Evolutionary conservation across 1,140 invertebrate genomes (phyloP).

Genomic region (Radopholus similis): DNA sequence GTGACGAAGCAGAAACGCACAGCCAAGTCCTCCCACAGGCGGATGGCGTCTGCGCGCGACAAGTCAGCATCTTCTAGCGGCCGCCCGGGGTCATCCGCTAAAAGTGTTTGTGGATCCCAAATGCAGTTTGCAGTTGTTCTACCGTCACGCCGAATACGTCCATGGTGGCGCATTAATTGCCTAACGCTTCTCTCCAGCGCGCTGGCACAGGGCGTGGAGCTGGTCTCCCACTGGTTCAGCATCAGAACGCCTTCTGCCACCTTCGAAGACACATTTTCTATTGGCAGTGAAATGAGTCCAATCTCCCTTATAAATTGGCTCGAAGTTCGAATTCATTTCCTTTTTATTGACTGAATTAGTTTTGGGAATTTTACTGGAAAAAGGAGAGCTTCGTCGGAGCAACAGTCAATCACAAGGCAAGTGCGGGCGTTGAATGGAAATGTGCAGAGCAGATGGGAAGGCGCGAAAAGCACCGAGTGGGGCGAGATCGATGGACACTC

Average conservation of each 20-base stretch:
- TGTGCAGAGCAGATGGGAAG: conserved; percentile 39
- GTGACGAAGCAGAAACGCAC: conserved; percentile 37
- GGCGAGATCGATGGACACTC: conserved; percentile 19
- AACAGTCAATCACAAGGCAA: conserved; percentile 31
- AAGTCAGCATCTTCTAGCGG: conserved; percentile 25
- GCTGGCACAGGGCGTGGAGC: conserved; percentile 13
- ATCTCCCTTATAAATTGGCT: too few relatives aligned
- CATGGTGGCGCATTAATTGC: conserved; percentile 15
- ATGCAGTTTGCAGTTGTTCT: conserved; percentile 3
- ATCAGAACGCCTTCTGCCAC: conserved; percentile 34
- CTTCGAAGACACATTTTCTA: conserved; percentile 10
- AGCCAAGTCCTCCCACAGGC: conserved; percentile 30
- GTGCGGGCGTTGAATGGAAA: conserved; percentile 42
- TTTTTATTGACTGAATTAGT: not conserved
- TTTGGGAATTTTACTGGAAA: conserved; percentile 30
- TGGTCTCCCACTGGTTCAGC: conserved; percentile 27
- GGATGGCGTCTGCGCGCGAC: not conserved
- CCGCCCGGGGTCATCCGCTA: conserved; percentile 10
- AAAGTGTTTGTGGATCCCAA: not conserved
- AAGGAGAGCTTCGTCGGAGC: conserved; percentile 34
- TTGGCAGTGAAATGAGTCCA: too few relatives aligned
- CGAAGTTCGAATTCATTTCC: not conserved
- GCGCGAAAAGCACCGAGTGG: conserved; percentile 35
- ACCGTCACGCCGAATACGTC: conserved; percentile 7
- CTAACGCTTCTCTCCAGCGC: conserved; percentile 24